Evolutionary conservation across 2,888 invertebrate species (phyloP), one percentile per base, ranked within the genome.

Genomic region (Ommatoiulus sabulosus): DNA sequence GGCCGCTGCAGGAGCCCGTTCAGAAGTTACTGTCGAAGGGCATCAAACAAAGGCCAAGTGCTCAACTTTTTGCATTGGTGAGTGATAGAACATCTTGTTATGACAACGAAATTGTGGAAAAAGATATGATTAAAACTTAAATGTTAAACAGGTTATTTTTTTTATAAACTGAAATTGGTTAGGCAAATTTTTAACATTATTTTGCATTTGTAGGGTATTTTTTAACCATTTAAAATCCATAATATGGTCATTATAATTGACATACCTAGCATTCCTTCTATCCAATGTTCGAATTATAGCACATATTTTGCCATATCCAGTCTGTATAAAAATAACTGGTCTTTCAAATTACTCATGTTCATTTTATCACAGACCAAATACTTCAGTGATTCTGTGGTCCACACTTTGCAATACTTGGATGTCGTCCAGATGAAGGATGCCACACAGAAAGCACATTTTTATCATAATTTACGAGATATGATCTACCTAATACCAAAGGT

Each of bases 361-460:
- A 80, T 89, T 84, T 85, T 89, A 91, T 35, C 91, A 4, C 84
- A 93, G 93, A 92, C 93, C 90, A 93, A 93, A 90, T 93, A 93
- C 91, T 94, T 94, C 93, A 97, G 97, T 91, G 98, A 99, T 94
- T 96, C 97, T 86, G 96, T 97, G 48, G 97, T 99, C 89, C 96
- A 96, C 91, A 97, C 98, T 20, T 94, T 99, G 91, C 98, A 99
- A 93, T 97, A 97, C 92, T 94, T 99, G 91, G 99, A 99, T 92
- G 96, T 97, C 90, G 96, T 98, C 92, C 96, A 96, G 91, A 96
- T 97, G 95, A 97, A 98, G 93, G 97, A 98, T 92, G 95, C 97
- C 0, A 95, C 95, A 89, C 96, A 97, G 92, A 98, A 98, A 93
- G 95, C 95, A 17, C 96, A 97, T 92, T 99, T 98, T 93, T 98